Conservation (phyloP, 2,888 invertebrate genomes). For the Desoria tigrina region DNA sequence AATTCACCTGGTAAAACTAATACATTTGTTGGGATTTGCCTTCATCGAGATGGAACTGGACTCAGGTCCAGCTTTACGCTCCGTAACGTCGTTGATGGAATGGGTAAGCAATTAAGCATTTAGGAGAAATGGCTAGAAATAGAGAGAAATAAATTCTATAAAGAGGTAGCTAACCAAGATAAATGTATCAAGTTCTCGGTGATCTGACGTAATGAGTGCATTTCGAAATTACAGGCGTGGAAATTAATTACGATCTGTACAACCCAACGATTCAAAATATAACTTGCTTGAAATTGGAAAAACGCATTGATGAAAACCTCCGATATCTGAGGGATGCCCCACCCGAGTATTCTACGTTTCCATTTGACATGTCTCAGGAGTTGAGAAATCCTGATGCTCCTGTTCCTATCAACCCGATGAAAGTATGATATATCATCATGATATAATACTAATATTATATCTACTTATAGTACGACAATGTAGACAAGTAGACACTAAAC, state of each 20-base stretch:
- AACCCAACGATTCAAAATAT: conserved; percentile 88
- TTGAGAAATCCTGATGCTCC: conserved; percentile 72
- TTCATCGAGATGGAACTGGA: conserved; percentile 78
- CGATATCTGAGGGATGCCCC: conserved; percentile 86
- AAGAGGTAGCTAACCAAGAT: too few relatives aligned
- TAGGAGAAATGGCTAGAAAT: neutral
- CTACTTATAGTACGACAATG: too few relatives aligned
- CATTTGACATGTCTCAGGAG: conserved; percentile 86
- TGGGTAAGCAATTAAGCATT: conserved; percentile 64
- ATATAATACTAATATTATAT: too few relatives aligned
- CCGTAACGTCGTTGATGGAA: conserved; percentile 89
- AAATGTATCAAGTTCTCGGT: too few relatives aligned
- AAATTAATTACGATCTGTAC: conserved; percentile 82
- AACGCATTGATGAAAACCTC: conserved; percentile 84
- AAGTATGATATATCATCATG: conserved; percentile 59
- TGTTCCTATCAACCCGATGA: conserved; percentile 75
- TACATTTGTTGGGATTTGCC: conserved; percentile 92
- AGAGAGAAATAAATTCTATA: neutral
- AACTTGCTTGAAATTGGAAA: conserved; percentile 88
- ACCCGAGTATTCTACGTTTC: conserved; percentile 88
- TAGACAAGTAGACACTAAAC: too few relatives aligned
- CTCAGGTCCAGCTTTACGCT: conserved; percentile 81
- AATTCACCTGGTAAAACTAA: conserved; percentile 81
- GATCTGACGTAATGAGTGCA: too few relatives aligned
- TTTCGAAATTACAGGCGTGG: conserved; percentile 63